phyloP scores from a whole-genome alignment of 2,113 vertebrate species.

The human region DNA sequence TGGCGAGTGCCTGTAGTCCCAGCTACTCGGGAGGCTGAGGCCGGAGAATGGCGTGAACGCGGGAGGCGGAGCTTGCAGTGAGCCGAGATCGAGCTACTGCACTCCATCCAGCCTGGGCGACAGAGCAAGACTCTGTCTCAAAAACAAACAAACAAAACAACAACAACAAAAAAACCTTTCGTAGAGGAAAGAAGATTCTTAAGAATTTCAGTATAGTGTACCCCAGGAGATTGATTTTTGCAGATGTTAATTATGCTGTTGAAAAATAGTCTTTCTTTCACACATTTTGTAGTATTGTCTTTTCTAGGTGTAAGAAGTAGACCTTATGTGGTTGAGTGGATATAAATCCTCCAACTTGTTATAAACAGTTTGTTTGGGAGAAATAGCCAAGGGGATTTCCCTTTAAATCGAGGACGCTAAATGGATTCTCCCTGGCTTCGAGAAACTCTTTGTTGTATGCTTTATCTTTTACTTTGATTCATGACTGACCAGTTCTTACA shows the following conservation, averaged over 20 bases:
- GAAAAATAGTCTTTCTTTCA: constrained; percentile 26
- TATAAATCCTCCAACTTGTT: constrained; percentile 32
- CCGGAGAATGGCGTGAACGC: too few species aligned
- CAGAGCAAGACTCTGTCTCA: too few species aligned
- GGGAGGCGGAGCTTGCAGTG: too few species aligned
- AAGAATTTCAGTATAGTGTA: neutral
- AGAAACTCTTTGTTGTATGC: constrained; percentile 55
- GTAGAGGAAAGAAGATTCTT: neutral
- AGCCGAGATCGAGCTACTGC: too few species aligned
- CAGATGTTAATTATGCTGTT: constrained; percentile 20
- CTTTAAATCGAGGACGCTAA: constrained; percentile 62
- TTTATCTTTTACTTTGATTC: constrained; percentile 71
- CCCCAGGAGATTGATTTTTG: constrained; percentile 8
- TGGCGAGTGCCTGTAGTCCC: too few species aligned
- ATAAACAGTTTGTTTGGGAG: constrained; percentile 54
- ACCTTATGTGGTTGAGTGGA: neutral
- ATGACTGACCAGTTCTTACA: constrained; percentile 66
- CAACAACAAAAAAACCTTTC: neutral
- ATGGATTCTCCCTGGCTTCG: constrained; percentile 59
- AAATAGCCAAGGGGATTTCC: constrained; percentile 46
- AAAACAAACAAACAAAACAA: too few species aligned
- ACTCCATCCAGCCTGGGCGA: too few species aligned
- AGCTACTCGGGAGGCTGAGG: too few species aligned
- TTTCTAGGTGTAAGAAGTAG: constrained; percentile 11
- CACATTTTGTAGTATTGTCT: neutral